A percentile compares a stretch with the other conserved stretches of the same genome.
These are phyloP conservation scores for Watsonalla binaria DNA, from an alignment of 2,888 invertebrate species.

Conservation along the genomic window DNA sequence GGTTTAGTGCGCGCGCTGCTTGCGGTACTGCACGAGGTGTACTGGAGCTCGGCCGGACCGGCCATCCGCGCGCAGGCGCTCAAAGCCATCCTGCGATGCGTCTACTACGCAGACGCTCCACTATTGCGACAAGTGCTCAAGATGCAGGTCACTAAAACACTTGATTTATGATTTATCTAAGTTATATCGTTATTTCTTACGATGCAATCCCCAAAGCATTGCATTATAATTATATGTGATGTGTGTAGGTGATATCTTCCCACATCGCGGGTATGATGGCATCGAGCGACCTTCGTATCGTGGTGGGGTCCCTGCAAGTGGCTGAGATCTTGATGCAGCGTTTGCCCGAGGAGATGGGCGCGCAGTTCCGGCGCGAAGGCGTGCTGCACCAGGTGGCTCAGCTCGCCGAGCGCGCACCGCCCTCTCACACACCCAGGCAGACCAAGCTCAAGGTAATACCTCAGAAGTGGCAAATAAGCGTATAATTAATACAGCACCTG, in stretches of 20 bases:
- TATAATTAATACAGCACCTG: no score
- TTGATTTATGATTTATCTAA: no score
- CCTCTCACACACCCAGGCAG: constrained; percentile 70
- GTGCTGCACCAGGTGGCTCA: constrained; percentile 92
- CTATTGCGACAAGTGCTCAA: constrained; percentile 87
- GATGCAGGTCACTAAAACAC: constrained; percentile 63
- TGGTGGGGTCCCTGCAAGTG: constrained; percentile 97
- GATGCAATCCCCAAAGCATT: not conserved
- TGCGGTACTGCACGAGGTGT: constrained; percentile 97
- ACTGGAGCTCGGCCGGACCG: constrained; percentile 98
- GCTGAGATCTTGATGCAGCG: constrained; percentile 98
- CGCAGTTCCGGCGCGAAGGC: constrained; percentile 97
- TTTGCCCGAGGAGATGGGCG: constrained; percentile 95
- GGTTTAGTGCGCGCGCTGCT: constrained; percentile 88
- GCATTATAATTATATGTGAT: not conserved
- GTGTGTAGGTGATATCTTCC: constrained; percentile 87
- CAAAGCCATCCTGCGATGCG: constrained; percentile 96
- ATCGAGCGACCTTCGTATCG: constrained; percentile 96
- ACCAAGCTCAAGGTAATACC: constrained; percentile 56
- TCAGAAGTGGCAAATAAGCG: no score
- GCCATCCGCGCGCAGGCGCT: constrained; percentile 98
- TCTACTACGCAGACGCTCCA: constrained; percentile 94
- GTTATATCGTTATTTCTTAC: not conserved
- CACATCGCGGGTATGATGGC: constrained; percentile 99
- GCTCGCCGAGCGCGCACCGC: constrained; percentile 42